phyloP scores from a whole-genome alignment of 1,140 invertebrate genomes.

The Pemphigus obesinymphae region DNA sequence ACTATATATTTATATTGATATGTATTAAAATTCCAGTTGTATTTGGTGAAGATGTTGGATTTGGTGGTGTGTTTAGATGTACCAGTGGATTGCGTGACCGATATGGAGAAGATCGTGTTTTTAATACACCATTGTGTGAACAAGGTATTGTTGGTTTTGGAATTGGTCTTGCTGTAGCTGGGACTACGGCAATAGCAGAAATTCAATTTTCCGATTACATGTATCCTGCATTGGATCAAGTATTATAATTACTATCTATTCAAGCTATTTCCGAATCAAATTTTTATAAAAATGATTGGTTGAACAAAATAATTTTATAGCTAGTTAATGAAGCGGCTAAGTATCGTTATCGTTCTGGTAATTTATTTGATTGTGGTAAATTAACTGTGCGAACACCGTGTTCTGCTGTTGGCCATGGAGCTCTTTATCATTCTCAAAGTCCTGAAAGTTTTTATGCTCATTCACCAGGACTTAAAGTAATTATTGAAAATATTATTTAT shows the following conservation, averaged over 20 bases:
- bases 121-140: constrained; percentile 97
- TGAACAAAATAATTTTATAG: constrained; percentile 52
- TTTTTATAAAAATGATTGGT: not conserved
- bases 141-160: constrained; percentile 98
- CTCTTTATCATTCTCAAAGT: constrained; percentile 96
- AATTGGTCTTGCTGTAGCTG: constrained; percentile 85
- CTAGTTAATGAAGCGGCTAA: constrained; percentile 90
- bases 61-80: constrained; percentile 97
- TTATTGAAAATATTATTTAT: not conserved
- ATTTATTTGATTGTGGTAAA: constrained; percentile 82
- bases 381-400: constrained; percentile 87
- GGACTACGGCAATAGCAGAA: constrained; percentile 92
- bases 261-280: not conserved
- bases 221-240: constrained; percentile 98
- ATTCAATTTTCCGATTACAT: constrained; percentile 99
- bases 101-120: constrained; percentile 89
- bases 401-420: constrained; percentile 86
- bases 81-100: constrained; percentile 88
- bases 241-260: constrained; percentile 49
- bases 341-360: constrained; percentile 87
- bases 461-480: constrained; percentile 88
- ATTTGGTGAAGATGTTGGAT: constrained; percentile 98
- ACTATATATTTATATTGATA: not conserved
- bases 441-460: constrained; percentile 97
- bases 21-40: constrained; percentile 58